Base-by-base conservation (phyloP, 1,140 invertebrate species). In the Lasioglossum albipes region DNA sequence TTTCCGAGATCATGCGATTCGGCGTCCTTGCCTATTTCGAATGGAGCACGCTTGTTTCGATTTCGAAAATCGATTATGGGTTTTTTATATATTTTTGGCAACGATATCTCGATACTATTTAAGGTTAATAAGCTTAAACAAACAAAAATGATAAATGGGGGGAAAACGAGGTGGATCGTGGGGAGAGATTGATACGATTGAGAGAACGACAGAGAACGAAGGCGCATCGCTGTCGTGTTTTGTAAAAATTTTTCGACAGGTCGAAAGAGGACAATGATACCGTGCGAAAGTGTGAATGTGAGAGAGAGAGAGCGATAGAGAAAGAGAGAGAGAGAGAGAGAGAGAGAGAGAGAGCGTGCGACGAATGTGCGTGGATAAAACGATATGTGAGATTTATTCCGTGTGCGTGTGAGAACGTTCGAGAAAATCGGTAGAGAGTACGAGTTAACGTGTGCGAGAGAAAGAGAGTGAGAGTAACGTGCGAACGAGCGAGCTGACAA, bases 21-120 rank as follows among this genome's bases (percentile, higher is more conserved):
- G 90, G 90, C 91, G 91, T 92, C 91, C 91, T 86, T 90, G 89
- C 85, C 87, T 86, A 89, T 91, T 91, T 91, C 88, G 90, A 84
- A 85, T 86, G 79, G 84, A 88, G 89, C 90, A 90, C 86, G 89
- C 91, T 93, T 92, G 89, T 92, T 93, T 93, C 91, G 88, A 91
- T 91, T 92, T 90, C 90, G 87, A 91, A 91, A 91, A 88, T 86
- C 89, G 90, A 90, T 90, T 92, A 90, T 91, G 89, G 89, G 90
- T 92, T 92, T 87, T 93, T 93, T 92, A 93, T 92, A 93, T 93
- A 93, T 93, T 93, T 93, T 93, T 93, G 93, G 93, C 93, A 93
- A 93, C 89, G 91, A 93, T 92, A 92, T 93, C 92, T 93, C 91
- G 91, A 92, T 93, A 93, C 90, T 92, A 92, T 90, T 92, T 93